Base-by-base conservation (phyloP, 2,113 vertebrate species). In the Podiceps cristatus region DNA sequence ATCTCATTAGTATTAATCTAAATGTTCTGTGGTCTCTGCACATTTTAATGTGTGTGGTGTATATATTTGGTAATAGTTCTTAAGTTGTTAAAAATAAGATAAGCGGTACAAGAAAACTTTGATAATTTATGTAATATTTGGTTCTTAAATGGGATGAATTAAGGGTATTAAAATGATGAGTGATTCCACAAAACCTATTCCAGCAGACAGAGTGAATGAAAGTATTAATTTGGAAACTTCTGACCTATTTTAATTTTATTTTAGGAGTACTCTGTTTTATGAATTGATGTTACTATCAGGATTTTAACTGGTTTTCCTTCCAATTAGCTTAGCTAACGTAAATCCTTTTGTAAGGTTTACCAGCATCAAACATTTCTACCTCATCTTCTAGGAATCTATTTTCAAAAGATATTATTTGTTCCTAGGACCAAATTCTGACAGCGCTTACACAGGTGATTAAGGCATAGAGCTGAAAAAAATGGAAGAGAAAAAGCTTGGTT, bases 1-100 rank as follows among this genome's bases (percentile, higher is more conserved):
- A 96, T 96, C 95, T 97, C 83, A 96, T 98, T 97, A 98, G 94
- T 96, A 96, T 91, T 98, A 98, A 97, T 94, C 94, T 97, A 97
- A 97, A 96, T 95, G 94, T 95, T 96, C 88, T 94, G 59, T 91
- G 60, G 79, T 95, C 93, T 98, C 88, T 98, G 90, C 91, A 96
- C 83, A 86, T 98, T 98, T 97, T 97, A 95, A 96, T 75, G 75
- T 96, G 67, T 93, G 84, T 78, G 88, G 63, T 91, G 56, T 93
- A 95, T 95, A 78, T 91, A 94, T 96, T 97, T 97, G 93, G 97
- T 85, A 93, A 87, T 95, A 93, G 86, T 93, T 63, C 62, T 96
- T 94, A 71, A 94, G n/a, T 94, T 93, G 79, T 93, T 92, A 97
- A 93, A 93, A 90, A 96, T 97, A 96, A 82, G 66, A 94, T 89